Evolutionary conservation across 2,113 vertebrate species (phyloP).

Genomic region (Merops nubicus): DNA sequence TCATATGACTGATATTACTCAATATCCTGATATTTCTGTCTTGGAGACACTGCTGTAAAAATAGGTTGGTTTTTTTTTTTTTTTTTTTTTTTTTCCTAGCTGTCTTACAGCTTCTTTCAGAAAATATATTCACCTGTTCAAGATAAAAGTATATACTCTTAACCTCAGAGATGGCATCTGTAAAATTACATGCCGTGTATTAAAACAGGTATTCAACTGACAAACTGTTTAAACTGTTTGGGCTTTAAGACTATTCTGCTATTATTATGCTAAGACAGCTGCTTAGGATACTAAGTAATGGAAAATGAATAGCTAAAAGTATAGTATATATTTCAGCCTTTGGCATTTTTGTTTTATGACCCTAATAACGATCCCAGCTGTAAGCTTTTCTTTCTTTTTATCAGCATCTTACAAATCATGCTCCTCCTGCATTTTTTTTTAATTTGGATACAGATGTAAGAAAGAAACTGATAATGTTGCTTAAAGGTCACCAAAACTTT

Average conservation of each 20-base stretch:
- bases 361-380: neutral
- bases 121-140: neutral
- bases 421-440: neutral
- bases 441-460: neutral
- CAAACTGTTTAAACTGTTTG: neutral
- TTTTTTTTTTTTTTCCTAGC: neutral
- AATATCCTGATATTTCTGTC: neutral
- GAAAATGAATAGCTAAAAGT: neutral
- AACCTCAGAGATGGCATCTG: accelerated
- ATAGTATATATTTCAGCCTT: neutral
- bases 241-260: neutral
- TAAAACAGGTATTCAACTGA: neutral
- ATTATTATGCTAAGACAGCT: accelerated
- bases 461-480: neutral
- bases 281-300: neutral
- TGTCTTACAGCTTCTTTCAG: neutral
- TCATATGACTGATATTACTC: neutral
- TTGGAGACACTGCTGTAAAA: neutral
- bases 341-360: neutral
- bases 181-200: neutral
- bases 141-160: neutral
- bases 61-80: no score
- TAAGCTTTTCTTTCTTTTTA: neutral
- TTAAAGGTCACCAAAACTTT: neutral
- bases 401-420: neutral